Evolutionary conservation across 2,797 vertebrate genomes (phyloP).

Genomic region (Enteromius fasciolatus): DNA sequence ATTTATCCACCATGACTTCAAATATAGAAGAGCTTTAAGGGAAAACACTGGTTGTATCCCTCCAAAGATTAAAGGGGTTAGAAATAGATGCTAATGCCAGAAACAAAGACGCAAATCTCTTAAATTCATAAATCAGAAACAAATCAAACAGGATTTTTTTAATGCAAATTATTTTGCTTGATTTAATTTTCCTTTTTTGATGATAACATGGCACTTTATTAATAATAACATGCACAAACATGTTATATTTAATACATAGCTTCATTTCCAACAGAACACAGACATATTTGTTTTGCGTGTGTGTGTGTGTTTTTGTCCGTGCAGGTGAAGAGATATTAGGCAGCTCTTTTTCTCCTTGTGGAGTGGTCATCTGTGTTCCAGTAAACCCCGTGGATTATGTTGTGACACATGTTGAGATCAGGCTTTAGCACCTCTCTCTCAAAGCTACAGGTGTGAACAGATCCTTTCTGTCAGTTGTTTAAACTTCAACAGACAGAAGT

Average conservation of each 20-base stretch:
- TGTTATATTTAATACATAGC: background rate
- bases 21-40: slow-evolving; percentile 53
- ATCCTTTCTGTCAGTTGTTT: slow-evolving; percentile 80
- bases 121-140: slow-evolving; percentile 19
- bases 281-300: background rate
- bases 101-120: slow-evolving; percentile 20
- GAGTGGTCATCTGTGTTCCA: slow-evolving; percentile 79
- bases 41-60: slow-evolving; percentile 40
- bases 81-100: slow-evolving; percentile 16
- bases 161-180: background rate
- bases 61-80: slow-evolving; percentile 38
- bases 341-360: slow-evolving; percentile 62
- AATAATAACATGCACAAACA: background rate
- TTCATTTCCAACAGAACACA: background rate
- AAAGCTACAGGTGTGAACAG: slow-evolving; percentile 90
- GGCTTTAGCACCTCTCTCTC: slow-evolving; percentile 90
- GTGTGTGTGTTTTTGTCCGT: background rate
- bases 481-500: slow-evolving; percentile 52
- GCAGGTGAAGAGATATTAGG: background rate
- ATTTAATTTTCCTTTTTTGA: slow-evolving; percentile 19
- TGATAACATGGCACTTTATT: background rate
- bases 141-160: background rate
- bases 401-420: slow-evolving; percentile 92
- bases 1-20: slow-evolving; percentile 60
- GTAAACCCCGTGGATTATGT: slow-evolving; percentile 83